A percentile compares a stretch with the other conserved stretches of the same genome.
Evolutionary conservation across 2,888 invertebrate genomes (phyloP).

Genomic region (Hirtodrosophila duncani): DNA sequence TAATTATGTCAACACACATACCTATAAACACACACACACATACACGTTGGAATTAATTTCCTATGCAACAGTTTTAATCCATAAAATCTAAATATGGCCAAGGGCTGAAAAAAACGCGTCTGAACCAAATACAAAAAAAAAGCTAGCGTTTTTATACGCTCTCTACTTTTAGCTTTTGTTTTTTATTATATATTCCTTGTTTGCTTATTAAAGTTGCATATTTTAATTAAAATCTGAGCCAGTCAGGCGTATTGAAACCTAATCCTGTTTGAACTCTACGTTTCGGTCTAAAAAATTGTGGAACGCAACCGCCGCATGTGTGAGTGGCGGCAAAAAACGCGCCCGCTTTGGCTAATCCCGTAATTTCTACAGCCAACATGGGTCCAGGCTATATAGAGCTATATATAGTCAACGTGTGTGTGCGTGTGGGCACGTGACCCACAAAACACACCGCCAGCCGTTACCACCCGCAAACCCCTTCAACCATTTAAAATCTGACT

Average conservation of each 20-base stretch:
- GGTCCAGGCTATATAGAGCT: slow-evolving; percentile 7
- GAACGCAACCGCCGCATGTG: too few species aligned
- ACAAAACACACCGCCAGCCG: too few species aligned
- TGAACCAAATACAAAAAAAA: too few species aligned
- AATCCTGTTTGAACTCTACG: slow-evolving; percentile 38
- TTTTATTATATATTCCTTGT: too few species aligned
- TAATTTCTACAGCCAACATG: slow-evolving; percentile 70
- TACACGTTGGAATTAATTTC: slow-evolving; percentile 13
- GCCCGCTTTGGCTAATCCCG: slow-evolving; percentile 54
- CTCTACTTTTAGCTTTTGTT: slow-evolving; percentile 9
- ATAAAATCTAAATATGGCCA: slow-evolving; percentile 27
- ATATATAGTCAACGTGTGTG: neutral
- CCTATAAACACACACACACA: slow-evolving; percentile 4
- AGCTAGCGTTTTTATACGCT: slow-evolving; percentile 17
- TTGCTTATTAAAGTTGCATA: slow-evolving; percentile 58
- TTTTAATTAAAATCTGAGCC: slow-evolving; percentile 60
- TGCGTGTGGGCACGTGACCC: slow-evolving; percentile 18
- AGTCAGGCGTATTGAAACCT: slow-evolving; percentile 52
- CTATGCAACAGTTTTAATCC: slow-evolving; percentile 48
- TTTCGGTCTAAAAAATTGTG: too few species aligned
- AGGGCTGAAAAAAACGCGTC: neutral
- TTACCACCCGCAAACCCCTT: neutral
- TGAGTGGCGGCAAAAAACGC: slow-evolving; percentile 50
- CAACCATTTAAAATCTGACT: slow-evolving; percentile 67
- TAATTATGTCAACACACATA: slow-evolving; percentile 50